phyloP scores from a whole-genome alignment of 1,140 invertebrate genomes.

The Eumeta japonica region DNA sequence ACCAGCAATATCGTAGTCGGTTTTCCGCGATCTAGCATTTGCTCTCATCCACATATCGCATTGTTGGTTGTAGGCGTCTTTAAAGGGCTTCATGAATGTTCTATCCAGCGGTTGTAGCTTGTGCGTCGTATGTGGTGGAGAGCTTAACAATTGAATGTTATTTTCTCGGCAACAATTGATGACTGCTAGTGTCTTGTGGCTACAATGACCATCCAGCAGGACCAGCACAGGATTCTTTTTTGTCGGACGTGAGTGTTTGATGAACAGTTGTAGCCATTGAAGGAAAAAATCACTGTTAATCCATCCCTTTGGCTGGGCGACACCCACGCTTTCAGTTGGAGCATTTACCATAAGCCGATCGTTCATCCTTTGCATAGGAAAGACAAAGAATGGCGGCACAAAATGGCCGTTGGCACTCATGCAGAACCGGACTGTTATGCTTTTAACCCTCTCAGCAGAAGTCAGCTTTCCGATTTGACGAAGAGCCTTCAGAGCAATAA shows the following conservation, averaged over 20 bases:
- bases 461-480: slow-evolving; percentile 49
- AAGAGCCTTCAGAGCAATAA: slow-evolving; percentile 37
- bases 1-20: slow-evolving; percentile 23
- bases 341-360: slow-evolving; percentile 32
- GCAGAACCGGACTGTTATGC: slow-evolving; percentile 38
- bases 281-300: slow-evolving; percentile 25
- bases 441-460: slow-evolving; percentile 49
- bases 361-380: slow-evolving; percentile 30
- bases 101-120: slow-evolving; percentile 32
- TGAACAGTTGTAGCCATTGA: slow-evolving; percentile 27
- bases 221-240: slow-evolving; percentile 14
- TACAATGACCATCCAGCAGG: slow-evolving; percentile 21
- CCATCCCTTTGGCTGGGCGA: slow-evolving; percentile 28
- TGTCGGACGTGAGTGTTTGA: slow-evolving; percentile 11
- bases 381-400: slow-evolving; percentile 48
- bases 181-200: slow-evolving; percentile 27
- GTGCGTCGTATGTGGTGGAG: slow-evolving; percentile 32
- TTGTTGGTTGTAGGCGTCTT: slow-evolving; percentile 24
- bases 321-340: slow-evolving; percentile 28
- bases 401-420: slow-evolving; percentile 39
- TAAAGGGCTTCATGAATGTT: slow-evolving; percentile 36
- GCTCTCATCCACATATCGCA: slow-evolving; percentile 26
- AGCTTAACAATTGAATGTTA: slow-evolving; percentile 30
- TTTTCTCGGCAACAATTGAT: slow-evolving; percentile 29
- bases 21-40: slow-evolving; percentile 20